phyloP scores from a whole-genome alignment of 2,888 invertebrate species.

The Caenorhabditis drosophilae region DNA sequence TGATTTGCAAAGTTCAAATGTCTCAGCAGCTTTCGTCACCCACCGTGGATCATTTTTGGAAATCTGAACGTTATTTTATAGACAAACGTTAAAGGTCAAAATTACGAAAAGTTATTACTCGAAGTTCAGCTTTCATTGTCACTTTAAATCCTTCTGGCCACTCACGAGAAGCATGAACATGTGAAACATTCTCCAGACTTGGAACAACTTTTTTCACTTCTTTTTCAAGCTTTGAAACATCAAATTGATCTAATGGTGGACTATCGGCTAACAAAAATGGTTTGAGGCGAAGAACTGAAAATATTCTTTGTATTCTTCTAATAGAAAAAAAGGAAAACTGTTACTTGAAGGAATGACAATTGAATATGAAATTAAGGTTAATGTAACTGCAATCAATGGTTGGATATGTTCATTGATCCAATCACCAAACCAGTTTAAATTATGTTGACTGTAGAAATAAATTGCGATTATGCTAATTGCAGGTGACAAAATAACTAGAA shows the following conservation, averaged over 20 bases:
- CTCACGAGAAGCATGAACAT: slow-evolving; percentile 25
- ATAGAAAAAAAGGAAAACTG: not conserved
- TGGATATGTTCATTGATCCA: slow-evolving; percentile 25
- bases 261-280: slow-evolving; percentile 27
- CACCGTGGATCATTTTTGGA: slow-evolving; percentile 16
- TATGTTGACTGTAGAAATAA: too few relatives aligned
- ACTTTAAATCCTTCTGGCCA: slow-evolving; percentile 31
- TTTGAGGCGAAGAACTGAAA: slow-evolving; percentile 22
- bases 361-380: slow-evolving; percentile 11
- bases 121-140: slow-evolving; percentile 23
- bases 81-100: not conserved
- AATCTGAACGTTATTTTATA: slow-evolving; percentile 12
- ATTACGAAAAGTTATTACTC: slow-evolving; percentile 7
- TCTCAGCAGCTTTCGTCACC: slow-evolving; percentile 14
- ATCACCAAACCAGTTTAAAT: too few relatives aligned
- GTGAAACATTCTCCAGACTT: slow-evolving; percentile 20
- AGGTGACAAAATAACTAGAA: slow-evolving; percentile 9
- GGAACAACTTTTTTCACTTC: not conserved
- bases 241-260: slow-evolving; percentile 5
- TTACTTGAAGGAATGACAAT: slow-evolving; percentile 22
- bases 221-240: not conserved
- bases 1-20: slow-evolving; percentile 10
- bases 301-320: not conserved
- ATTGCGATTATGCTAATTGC: too few relatives aligned
- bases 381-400: slow-evolving; percentile 4